Base-by-base conservation (phyloP, 2,888 invertebrate species). In the Brachyopa scutellaris region DNA sequence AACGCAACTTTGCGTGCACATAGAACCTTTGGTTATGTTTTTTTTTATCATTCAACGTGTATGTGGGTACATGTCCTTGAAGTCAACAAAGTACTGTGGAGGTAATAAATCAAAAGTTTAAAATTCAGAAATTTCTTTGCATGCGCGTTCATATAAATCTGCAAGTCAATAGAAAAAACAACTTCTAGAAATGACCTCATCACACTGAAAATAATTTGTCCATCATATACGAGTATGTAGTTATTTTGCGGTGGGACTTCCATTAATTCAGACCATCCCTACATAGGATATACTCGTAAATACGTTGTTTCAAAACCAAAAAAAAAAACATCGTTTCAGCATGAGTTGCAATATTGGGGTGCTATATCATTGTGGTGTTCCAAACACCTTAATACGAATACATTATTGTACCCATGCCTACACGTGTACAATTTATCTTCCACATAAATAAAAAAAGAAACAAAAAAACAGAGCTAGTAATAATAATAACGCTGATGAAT, bases 1-100 rank as follows among this genome's bases (percentile, higher is more conserved):
- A 70, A 70, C 38, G 59, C 47, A 59, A 59, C 36, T 23, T 70
- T 59, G 69, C 69, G 49, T 70, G 69, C 38, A 47, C 19, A 33
- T 23, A 9, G 3, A 11, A 29, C 49, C 13, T 36, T 29, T 36
- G 17, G 47, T 47, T 47, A 26, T 13, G n/a, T n/a, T n/a, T n/a
- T n/a, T 23, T 23, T 29, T 29, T 51, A 15, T 42, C 45, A 40
- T 40, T 29, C 26, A 2, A 2, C n/a, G 49, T 55, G 45, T n/a
- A n/a, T n/a, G n/a, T n/a, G n/a, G n/a, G n/a, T n/a, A n/a, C 67
- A 55, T 23, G 23, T 55, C 33, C 67, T 45, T 45, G 15, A 21
- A 17, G 45, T 8, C 2, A 15, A 36, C n/a, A 31, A 2, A 53
- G 11, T 6, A 38, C 21, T 23, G 31, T 1, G 8, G 17, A 36